A percentile compares a stretch with the other conserved stretches of the same genome.
Conservation (phyloP, 92 coral and sea anemone species). For the Nematostella vectensis region DNA sequence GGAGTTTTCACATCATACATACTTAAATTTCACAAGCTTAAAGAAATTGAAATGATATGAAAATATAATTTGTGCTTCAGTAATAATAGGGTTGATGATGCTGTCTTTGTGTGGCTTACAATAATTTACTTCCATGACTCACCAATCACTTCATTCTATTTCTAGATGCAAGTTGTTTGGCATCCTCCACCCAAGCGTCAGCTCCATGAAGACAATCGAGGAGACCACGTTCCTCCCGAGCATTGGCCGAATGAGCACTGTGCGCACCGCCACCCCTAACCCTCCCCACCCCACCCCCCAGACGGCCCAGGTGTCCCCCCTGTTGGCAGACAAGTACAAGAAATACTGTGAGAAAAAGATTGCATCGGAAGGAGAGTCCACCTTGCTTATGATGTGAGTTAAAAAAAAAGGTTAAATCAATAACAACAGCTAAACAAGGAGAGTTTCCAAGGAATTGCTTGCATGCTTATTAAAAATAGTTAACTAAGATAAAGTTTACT, state of each 20-base stretch:
- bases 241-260: conserved; percentile 38
- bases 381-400: conserved; percentile 28
- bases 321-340: conserved; percentile 23
- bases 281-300: conserved; percentile 41
- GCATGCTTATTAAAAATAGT: too few relatives aligned
- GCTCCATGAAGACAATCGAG: conserved; percentile 27
- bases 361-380: conserved; percentile 31
- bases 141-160: too few relatives aligned
- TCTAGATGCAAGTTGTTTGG: conserved; percentile 58
- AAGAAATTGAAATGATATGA: neutral
- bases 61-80: too few relatives aligned
- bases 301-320: conserved; percentile 12
- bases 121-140: too few relatives aligned
- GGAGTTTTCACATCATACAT: too few relatives aligned
- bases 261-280: conserved; percentile 30
- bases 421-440: too few relatives aligned
- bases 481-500: too few relatives aligned
- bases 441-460: too few relatives aligned
- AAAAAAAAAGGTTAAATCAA: too few relatives aligned
- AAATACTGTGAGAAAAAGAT: conserved; percentile 34
- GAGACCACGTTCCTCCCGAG: conserved; percentile 29
- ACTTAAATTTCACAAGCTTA: neutral
- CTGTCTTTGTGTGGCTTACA: too few relatives aligned
- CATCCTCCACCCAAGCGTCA: conserved; percentile 50
- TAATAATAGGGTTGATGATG: too few relatives aligned